These are phyloP conservation scores for Pandemis cinnamomeana DNA, from an alignment of 2,888 invertebrate genomes.

Conservation along the genomic window DNA sequence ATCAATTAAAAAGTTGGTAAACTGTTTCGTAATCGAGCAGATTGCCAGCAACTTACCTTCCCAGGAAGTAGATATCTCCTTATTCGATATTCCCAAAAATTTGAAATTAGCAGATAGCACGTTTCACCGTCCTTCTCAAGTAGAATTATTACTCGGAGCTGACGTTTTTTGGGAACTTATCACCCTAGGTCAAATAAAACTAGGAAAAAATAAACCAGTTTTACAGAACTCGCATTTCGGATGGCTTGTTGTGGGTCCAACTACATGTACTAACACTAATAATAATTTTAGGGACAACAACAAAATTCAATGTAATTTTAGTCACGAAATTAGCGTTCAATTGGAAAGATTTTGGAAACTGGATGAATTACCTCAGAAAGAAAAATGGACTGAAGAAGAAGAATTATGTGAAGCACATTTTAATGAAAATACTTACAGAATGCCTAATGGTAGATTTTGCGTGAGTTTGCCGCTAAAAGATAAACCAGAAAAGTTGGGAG, in stretches of 20 bases:
- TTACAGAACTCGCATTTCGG: conserved; percentile 11
- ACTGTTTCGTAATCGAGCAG: no score
- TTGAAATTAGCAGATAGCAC: no score
- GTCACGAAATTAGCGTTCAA: no score
- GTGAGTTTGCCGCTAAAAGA: conserved; percentile 14
- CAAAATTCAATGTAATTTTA: no score
- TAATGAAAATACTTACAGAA: not conserved
- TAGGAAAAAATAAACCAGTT: conserved; percentile 3
- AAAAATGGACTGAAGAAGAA: conserved; percentile 18
- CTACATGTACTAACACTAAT: not conserved
- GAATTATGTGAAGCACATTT: conserved; percentile 25
- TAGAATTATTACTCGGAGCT: no score
- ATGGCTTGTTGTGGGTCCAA: conserved; percentile 15
- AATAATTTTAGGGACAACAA: not conserved
- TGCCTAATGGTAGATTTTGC: not conserved
- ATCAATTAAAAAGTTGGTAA: no score
- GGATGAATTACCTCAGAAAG: not conserved
- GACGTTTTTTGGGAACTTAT: not conserved
- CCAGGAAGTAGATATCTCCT: no score
- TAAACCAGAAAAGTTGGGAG: conserved; percentile 1
- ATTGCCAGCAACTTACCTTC: no score
- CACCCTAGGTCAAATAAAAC: not conserved
- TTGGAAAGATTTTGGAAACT: no score
- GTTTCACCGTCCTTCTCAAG: no score
- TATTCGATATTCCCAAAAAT: no score